Conservation (phyloP, 1,140 invertebrate species). For the Riptortus pedestris region DNA sequence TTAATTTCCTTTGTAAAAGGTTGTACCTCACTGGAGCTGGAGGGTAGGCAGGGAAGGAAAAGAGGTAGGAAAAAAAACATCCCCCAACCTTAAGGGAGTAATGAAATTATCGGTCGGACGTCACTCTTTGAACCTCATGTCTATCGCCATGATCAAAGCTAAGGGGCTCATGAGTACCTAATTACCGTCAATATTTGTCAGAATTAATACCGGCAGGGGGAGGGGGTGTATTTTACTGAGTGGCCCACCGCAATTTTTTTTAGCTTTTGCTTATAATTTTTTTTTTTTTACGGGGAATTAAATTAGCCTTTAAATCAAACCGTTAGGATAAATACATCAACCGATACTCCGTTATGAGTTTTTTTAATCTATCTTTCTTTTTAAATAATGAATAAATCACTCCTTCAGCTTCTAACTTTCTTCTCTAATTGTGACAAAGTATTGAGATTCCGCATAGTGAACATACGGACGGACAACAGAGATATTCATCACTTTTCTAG, state of each 20-base stretch:
- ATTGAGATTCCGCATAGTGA: no score
- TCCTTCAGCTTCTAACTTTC: no score
- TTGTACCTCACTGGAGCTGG: not conserved
- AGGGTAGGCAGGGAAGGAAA: conserved; percentile 17
- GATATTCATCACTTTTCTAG: no score
- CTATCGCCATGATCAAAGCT: not conserved
- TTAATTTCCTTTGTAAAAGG: conserved; percentile 24
- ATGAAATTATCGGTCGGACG: conserved; percentile 3
- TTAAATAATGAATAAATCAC: no score
- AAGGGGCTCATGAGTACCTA: not conserved
- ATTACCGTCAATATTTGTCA: not conserved
- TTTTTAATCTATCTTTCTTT: no score
- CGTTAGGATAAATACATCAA: no score
- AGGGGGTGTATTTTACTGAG: not conserved
- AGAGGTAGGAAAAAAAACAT: not conserved
- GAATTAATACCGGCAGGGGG: not conserved
- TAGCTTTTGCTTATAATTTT: not conserved
- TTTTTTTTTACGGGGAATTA: not conserved
- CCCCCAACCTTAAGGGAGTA: not conserved
- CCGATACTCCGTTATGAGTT: no score
- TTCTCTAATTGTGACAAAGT: no score
- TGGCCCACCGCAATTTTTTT: not conserved
- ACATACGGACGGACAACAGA: no score
- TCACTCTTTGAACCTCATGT: not conserved
- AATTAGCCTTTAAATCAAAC: no score